Conservation (phyloP, 2,113 vertebrate species). For the Noctilio leporinus region DNA sequence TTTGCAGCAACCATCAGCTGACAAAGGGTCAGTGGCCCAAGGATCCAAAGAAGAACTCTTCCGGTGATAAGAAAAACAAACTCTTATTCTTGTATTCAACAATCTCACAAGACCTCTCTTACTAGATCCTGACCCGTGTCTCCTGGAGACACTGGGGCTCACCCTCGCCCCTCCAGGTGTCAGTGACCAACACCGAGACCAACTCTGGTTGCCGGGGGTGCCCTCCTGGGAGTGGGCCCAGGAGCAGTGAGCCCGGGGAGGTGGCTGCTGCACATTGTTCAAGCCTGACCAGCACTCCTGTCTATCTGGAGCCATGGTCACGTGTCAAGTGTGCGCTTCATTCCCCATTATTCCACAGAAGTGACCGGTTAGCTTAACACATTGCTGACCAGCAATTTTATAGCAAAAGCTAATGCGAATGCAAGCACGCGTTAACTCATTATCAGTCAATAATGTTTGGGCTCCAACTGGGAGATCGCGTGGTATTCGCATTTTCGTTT, state of each 20-base stretch:
- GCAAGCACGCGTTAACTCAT: no score
- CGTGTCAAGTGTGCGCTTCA: fast-evolving
- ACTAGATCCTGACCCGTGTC: background rate
- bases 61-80: background rate
- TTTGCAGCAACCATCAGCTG: fast-evolving
- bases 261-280: fast-evolving
- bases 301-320: background rate
- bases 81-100: background rate
- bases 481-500: fast-evolving
- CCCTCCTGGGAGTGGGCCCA: background rate
- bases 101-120: background rate
- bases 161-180: fast-evolving
- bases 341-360: background rate
- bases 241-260: background rate
- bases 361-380: fast-evolving
- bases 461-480: fast-evolving
- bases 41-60: fast-evolving
- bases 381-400: no score
- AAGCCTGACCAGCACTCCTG: background rate
- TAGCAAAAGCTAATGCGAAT: no score
- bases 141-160: background rate
- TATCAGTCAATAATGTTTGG: no score
- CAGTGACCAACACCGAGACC: fast-evolving
- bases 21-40: no score
- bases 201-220: background rate